A percentile compares a stretch with the other conserved stretches of the same genome.
Conservation (phyloP, 2,113 vertebrate species). For the Cryptotis parvus region DNA sequence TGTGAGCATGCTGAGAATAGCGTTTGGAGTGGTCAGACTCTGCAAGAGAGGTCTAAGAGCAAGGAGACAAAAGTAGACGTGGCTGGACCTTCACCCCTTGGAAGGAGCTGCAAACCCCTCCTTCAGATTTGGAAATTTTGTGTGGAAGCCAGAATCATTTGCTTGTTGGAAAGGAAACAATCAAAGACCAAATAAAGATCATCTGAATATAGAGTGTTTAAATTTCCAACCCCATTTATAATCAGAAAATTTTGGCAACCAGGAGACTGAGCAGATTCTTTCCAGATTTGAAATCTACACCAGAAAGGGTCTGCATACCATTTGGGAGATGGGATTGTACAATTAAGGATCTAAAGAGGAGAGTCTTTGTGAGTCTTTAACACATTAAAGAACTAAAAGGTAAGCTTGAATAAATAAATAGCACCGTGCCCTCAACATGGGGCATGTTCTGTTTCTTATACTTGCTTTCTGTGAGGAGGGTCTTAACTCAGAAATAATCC, state of each 20-base stretch:
- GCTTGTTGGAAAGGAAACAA: conserved; percentile 26
- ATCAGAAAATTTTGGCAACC: conserved; percentile 42
- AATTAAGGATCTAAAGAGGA: background rate
- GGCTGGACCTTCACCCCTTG: background rate
- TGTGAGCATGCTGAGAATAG: background rate
- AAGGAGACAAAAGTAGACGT: background rate
- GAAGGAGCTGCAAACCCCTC: background rate
- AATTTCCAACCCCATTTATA: conserved; percentile 42
- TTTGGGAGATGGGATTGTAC: background rate
- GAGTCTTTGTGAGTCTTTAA: conserved; percentile 1
- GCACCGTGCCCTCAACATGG: background rate
- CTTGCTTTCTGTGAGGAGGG: background rate
- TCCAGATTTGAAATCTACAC: conserved; percentile 39
- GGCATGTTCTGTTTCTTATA: background rate
- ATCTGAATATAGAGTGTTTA: background rate
- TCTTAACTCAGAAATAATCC: conserved; percentile 45
- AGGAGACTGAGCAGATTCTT: conserved; percentile 56
- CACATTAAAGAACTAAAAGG: background rate
- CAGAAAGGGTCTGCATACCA: conserved; percentile 10
- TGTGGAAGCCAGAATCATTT: conserved; percentile 37
- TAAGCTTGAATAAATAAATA: background rate
- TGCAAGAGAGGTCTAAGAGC: background rate
- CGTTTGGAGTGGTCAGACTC: background rate
- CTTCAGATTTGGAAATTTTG: background rate
- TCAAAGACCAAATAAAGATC: conserved; percentile 12